Percentiles rank a stretch among this genome's conserved stretches.
Conservation (phyloP, 1,140 invertebrate genomes). For the Eurytemora carolleeae region DNA sequence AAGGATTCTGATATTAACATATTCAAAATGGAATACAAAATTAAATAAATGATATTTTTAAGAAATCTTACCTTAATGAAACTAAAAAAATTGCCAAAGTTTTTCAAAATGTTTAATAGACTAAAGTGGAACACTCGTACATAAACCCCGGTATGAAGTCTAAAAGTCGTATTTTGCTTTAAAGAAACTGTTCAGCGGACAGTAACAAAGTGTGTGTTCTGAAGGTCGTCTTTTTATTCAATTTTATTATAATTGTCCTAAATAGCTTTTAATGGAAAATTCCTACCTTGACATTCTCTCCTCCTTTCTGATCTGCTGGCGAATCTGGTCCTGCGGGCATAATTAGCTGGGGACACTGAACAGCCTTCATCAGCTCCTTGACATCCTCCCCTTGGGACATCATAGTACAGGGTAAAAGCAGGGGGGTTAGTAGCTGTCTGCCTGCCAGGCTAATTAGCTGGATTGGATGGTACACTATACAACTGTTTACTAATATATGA, state of each 20-base stretch:
- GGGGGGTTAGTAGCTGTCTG: not conserved
- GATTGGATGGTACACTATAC: not conserved
- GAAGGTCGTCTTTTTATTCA: not conserved
- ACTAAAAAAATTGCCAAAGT: no score
- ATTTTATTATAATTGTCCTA: not conserved
- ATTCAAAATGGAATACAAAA: no score
- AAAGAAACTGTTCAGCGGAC: no score
- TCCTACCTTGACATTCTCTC: not conserved
- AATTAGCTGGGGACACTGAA: not conserved
- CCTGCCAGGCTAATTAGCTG: not conserved
- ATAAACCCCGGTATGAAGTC: no score
- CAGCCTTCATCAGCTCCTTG: not conserved
- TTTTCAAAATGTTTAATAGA: no score
- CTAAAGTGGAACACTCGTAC: no score
- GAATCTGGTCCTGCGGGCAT: not conserved
- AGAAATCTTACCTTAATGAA: no score
- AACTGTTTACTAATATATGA: not conserved
- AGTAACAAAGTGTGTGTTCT: no score
- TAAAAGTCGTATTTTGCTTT: not conserved
- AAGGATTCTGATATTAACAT: no score
- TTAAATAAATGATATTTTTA: no score
- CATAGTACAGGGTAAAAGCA: not conserved
- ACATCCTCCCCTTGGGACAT: not conserved
- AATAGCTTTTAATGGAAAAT: not conserved
- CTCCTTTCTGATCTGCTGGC: not conserved